Evolutionary conservation across 2,797 vertebrate species (phyloP).

Genomic region (Hybognathus amarus): DNA sequence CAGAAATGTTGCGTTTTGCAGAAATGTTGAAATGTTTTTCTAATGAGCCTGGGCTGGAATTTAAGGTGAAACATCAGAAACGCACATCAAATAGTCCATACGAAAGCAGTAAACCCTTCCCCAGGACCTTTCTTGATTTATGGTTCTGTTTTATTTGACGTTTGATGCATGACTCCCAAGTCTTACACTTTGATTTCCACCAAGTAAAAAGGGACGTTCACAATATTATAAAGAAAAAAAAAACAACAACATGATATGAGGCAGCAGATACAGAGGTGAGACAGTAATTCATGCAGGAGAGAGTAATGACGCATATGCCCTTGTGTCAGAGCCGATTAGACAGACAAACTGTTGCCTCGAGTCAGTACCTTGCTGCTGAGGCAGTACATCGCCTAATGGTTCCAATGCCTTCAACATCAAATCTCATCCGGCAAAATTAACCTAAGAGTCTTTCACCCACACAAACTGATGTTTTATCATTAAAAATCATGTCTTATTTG

Average conservation of each 20-base stretch:
- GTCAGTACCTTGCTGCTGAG: constrained; percentile 9
- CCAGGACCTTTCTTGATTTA: not conserved
- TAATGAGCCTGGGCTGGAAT: not conserved
- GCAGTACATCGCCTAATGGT: not conserved
- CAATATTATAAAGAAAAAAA: constrained; percentile 10
- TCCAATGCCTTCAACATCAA: constrained; percentile 29
- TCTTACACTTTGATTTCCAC: constrained; percentile 10
- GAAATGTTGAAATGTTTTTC: too few relatives aligned
- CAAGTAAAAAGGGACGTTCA: constrained; percentile 10
- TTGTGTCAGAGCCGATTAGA: constrained; percentile 44
- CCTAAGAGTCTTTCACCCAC: constrained; percentile 11
- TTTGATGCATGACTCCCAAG: constrained; percentile 16
- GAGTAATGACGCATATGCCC: constrained; percentile 23
- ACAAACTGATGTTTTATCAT: not conserved
- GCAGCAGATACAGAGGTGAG: constrained; percentile 1
- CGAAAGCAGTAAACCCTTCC: not conserved
- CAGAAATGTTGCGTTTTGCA: too few relatives aligned
- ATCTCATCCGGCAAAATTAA: constrained; percentile 34
- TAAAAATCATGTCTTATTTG: not conserved
- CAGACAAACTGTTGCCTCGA: constrained; percentile 30
- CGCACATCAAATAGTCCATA: not conserved
- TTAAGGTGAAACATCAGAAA: not conserved
- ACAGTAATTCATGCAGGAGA: constrained; percentile 31
- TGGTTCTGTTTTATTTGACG: constrained; percentile 16
- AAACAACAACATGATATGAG: not conserved